Percentiles rank a stretch among this genome's conserved stretches.
Conservation (phyloP, 2,888 invertebrate species). For the Chloromyia formosa region DNA sequence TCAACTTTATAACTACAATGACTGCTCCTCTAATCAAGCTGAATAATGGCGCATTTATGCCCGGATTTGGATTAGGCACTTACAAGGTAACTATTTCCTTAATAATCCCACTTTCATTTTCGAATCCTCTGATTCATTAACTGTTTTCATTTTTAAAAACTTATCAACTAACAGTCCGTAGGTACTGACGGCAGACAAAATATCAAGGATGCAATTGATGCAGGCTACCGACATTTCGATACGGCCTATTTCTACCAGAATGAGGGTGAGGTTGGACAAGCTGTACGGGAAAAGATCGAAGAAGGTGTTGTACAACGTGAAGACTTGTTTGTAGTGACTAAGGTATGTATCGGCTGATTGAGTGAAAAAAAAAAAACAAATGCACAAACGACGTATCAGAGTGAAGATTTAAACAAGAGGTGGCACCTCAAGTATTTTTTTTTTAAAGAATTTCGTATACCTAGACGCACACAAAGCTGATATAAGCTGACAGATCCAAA, state of each 20-base stretch:
- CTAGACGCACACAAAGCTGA: too few species aligned
- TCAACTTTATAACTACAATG: not conserved
- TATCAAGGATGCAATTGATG: constrained; percentile 75
- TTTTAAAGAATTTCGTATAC: too few species aligned
- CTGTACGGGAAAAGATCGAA: constrained; percentile 69
- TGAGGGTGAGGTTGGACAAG: constrained; percentile 75
- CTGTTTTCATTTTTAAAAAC: too few species aligned
- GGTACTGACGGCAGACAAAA: constrained; percentile 72
- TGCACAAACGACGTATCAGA: too few species aligned
- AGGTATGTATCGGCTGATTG: constrained; percentile 53
- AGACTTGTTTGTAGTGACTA: constrained; percentile 74
- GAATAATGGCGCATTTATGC: constrained; percentile 26
- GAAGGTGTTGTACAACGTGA: constrained; percentile 74
- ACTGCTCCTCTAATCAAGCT: constrained; percentile 1
- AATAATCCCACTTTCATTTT: too few species aligned
- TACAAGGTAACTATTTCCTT: constrained; percentile 23
- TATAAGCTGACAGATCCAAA: too few species aligned
- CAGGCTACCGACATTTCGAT: constrained; percentile 78
- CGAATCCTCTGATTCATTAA: too few species aligned
- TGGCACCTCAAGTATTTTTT: too few species aligned
- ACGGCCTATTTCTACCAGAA: constrained; percentile 73
- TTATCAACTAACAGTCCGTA: constrained; percentile 74
- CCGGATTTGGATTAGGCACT: constrained; percentile 25
- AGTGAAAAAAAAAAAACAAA: too few species aligned
- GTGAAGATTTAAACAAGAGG: too few species aligned